phyloP scores from a whole-genome alignment of 1,140 invertebrate genomes.

The Trichomalopsis sarcophagae region DNA sequence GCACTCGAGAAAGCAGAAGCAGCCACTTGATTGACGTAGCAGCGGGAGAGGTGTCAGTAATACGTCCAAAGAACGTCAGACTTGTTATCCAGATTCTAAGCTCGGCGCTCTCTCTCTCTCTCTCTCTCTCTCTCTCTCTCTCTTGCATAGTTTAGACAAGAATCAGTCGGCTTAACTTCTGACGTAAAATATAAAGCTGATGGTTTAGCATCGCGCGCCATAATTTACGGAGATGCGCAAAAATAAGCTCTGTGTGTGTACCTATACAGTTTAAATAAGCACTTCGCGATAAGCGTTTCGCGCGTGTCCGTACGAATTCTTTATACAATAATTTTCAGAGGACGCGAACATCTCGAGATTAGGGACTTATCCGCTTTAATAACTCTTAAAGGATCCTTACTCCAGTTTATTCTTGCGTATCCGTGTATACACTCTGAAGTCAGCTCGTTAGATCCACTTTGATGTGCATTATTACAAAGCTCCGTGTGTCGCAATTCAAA shows the following conservation, averaged over 20 bases:
- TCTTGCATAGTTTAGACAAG: neutral
- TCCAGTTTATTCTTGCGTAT: neutral
- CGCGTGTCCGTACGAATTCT: neutral
- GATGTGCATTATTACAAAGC: constrained; percentile 5
- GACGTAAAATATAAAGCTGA: constrained; percentile 19
- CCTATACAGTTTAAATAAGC: neutral
- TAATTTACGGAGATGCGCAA: neutral
- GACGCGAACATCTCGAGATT: too few relatives aligned
- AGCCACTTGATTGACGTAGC: constrained; percentile 35
- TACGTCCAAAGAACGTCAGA: constrained; percentile 41
- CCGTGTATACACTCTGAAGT: neutral
- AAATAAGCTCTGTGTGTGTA: neutral
- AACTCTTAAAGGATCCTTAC: neutral
- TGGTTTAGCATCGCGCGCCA: neutral
- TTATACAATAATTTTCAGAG: neutral
- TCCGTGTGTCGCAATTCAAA: neutral
- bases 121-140: too few relatives aligned
- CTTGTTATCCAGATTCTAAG: constrained; percentile 37
- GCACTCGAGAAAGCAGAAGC: constrained; percentile 24
- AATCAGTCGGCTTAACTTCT: neutral
- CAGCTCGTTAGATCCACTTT: constrained; percentile 12
- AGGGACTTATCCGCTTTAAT: neutral
- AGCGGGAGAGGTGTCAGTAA: constrained; percentile 31
- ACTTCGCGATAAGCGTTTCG: neutral
- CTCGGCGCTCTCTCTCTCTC: neutral